Evolutionary conservation across 1,140 invertebrate species (phyloP).

Genomic region (Sycophaga agraensis): DNA sequence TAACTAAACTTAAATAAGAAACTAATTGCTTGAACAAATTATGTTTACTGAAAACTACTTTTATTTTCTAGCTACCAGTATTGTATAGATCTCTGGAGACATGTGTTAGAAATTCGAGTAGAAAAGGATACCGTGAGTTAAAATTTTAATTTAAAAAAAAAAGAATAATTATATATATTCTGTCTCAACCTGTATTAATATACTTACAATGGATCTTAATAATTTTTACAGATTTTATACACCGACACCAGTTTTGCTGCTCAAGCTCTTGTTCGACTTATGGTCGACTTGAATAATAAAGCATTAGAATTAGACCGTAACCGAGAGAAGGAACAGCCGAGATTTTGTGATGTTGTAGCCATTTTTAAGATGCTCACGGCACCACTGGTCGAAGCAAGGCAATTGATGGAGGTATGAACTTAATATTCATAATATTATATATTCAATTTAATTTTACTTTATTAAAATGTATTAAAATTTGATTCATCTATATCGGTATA

Average conservation of each 20-base stretch:
- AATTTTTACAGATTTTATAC: slow-evolving; percentile 57
- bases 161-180: too few species aligned
- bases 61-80: slow-evolving; percentile 67
- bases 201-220: not conserved
- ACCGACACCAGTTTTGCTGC: slow-evolving; percentile 80
- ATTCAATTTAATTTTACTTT: not conserved
- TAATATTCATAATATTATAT: not conserved
- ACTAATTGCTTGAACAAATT: too few species aligned
- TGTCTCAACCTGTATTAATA: not conserved
- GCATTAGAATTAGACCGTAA: slow-evolving; percentile 59
- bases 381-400: slow-evolving; percentile 63
- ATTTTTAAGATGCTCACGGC: slow-evolving; percentile 69
- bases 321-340: slow-evolving; percentile 59
- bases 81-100: slow-evolving; percentile 83
- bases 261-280: slow-evolving; percentile 75
- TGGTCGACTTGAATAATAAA: slow-evolving; percentile 76
- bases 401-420: slow-evolving; percentile 60
- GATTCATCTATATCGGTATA: slow-evolving; percentile 36
- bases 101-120: slow-evolving; percentile 76
- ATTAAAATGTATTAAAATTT: not conserved
- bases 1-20: too few species aligned
- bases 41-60: not conserved
- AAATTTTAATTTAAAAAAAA: too few species aligned
- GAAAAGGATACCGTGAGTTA: slow-evolving; percentile 71
- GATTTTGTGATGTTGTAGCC: slow-evolving; percentile 71